Evolutionary conservation across 2,888 invertebrate species (phyloP), one percentile per base, ranked within the genome.

Genomic region (Melikaiella ostensackeni): DNA sequence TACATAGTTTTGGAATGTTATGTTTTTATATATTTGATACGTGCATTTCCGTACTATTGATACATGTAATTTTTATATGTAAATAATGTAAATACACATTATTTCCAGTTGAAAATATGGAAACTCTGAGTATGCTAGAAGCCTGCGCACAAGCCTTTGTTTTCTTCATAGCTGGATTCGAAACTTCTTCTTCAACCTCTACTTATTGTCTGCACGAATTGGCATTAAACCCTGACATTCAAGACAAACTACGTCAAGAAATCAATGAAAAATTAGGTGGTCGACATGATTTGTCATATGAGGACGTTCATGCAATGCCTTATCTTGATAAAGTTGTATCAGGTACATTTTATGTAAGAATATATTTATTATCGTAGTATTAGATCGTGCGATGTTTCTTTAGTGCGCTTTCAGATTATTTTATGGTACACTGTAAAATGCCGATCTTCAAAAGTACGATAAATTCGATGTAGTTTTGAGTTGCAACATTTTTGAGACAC

Each of bases 161-260:
- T 33, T 92, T 92, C 84, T 91, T 92, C 82, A 79, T 92, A 66
- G 93, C 92, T 62, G 93, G 93, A 13, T 92, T 92, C 80, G 92
- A 92, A 83, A 92, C 92, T 0, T 92, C 92, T 3, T 92, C 92
- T 9, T 91, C 92, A 30, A 91, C 92, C 4, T 90, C 91, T 66
- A 91, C 91, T 81, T 92, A 92, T 79, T 90, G 91, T 4, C 82
- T 92, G 16, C 92, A 90, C 77, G 91, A 92, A 84, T 88, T 93
- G 81, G 91, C 92, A 13, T 76, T 83, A 21, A 88, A 92, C 82
- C 84, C 84, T n/a, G 83, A 86, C 6, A 88, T 92, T 33, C 92
- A 92, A 83, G 83, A 89, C 13, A 90, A 83, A 82, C 89, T 91
- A 2, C 84, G 91, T 33, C 70, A 86, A n/a, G 92, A 92, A 84